A percentile compares a stretch with the other conserved stretches of the same genome.
Conservation (phyloP, 2,113 vertebrate genomes). For the Odontesthes bonariensis region DNA sequence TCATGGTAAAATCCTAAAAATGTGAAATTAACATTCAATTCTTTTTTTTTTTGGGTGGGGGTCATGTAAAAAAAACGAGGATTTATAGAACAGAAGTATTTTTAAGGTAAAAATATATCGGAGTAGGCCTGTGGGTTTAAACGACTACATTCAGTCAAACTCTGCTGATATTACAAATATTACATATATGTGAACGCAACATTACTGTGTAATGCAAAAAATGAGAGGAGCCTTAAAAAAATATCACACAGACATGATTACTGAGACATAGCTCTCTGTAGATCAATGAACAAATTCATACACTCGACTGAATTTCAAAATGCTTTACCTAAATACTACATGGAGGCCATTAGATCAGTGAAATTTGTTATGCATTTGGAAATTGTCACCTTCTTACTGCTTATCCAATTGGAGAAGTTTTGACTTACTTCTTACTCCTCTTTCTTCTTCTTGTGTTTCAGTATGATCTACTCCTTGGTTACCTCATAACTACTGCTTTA, state of each 20-base stretch:
- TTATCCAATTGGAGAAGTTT: constrained; percentile 15
- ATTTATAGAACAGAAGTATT: background rate
- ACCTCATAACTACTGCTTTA: constrained; percentile 80
- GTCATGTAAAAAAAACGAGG: background rate
- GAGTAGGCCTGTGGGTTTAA: background rate
- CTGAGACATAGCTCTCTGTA: too few species aligned
- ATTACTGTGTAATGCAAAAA: too few species aligned
- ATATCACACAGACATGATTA: too few species aligned
- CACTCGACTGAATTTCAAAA: background rate
- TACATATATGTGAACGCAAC: too few species aligned
- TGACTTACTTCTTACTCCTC: constrained; percentile 27
- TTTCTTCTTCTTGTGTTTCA: constrained; percentile 77
- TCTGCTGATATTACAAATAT: too few species aligned
- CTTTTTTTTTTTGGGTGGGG: too few species aligned
- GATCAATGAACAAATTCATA: constrained; percentile 28
- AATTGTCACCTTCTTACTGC: constrained; percentile 5
- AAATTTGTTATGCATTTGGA: constrained; percentile 5
- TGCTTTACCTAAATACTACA: background rate
- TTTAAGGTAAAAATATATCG: background rate
- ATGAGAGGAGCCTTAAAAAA: background rate
- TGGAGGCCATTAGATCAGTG: background rate
- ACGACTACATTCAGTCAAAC: too few species aligned
- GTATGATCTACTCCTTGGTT: constrained; percentile 86
- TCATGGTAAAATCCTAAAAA: constrained; percentile 47
- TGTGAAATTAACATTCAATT: constrained; percentile 9